A percentile compares a stretch with the other conserved stretches of the same genome.
These are phyloP conservation scores for Elaphurus davidianus DNA, from an alignment of 2,113 vertebrate genomes.

Conservation along the genomic window DNA sequence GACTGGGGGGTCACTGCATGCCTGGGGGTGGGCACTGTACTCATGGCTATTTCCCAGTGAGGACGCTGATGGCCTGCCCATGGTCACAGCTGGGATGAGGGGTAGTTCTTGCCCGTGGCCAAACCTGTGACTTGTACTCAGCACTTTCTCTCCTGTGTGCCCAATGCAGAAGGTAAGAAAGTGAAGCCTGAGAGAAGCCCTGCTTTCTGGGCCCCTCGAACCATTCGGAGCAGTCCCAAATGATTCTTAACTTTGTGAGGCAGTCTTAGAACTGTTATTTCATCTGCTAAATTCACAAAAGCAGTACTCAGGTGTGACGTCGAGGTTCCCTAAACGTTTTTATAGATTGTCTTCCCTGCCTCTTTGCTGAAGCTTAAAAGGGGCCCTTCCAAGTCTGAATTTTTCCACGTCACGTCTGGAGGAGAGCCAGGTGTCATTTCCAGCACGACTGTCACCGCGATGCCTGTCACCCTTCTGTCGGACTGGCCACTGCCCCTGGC, in stretches of 20 bases:
- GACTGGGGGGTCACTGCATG: background rate
- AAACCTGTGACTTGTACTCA: background rate
- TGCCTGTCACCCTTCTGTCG: background rate
- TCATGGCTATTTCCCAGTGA: background rate
- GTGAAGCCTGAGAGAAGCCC: background rate
- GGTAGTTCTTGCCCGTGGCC: background rate
- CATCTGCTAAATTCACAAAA: background rate
- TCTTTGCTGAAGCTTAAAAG: background rate
- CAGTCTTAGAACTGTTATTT: too few species aligned
- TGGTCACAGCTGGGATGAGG: background rate
- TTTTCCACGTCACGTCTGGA: background rate
- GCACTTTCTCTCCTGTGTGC: background rate
- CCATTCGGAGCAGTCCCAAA: too few species aligned
- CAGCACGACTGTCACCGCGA: rapidly evolving
- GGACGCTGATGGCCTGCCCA: background rate
- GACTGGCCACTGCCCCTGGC: background rate
- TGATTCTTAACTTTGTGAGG: background rate
- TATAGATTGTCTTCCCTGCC: too few species aligned
- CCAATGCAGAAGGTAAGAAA: too few species aligned
- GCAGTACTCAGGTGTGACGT: background rate
- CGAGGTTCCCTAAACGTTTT: background rate
- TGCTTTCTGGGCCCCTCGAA: background rate
- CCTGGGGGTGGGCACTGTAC: background rate
- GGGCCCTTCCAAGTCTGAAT: background rate
- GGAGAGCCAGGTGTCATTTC: background rate